phyloP scores from a whole-genome alignment of 1,140 invertebrate genomes.

The Papilio xuthus region DNA sequence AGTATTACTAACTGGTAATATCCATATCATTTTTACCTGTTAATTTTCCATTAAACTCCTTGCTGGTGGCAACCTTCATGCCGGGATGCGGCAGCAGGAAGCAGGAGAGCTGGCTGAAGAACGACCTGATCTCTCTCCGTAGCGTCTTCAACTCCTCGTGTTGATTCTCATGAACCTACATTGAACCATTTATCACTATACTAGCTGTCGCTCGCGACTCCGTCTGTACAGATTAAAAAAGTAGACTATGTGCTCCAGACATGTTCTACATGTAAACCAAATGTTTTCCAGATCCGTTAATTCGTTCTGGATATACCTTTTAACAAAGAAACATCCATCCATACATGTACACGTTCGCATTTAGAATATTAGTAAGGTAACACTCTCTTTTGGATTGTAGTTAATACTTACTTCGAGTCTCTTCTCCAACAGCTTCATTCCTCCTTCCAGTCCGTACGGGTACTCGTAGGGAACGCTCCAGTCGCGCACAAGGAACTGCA shows the following conservation, averaged over 20 bases:
- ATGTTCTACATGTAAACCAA: no score
- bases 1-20: background rate
- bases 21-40: conserved; percentile 78
- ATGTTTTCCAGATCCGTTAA: no score
- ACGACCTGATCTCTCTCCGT: conserved; percentile 94
- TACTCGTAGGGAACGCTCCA: conserved; percentile 99
- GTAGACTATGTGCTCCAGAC: no score
- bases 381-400: background rate
- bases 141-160: conserved; percentile 96
- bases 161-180: conserved; percentile 89
- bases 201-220: no score
- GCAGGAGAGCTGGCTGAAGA: conserved; percentile 97
- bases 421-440: conserved; percentile 91
- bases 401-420: conserved; percentile 84
- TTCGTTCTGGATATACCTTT: no score
- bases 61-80: conserved; percentile 96
- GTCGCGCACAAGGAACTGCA: conserved; percentile 97
- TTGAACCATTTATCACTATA: background rate
- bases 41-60: conserved; percentile 95
- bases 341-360: no score
- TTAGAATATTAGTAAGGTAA: no score
- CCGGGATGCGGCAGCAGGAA: conserved; percentile 99
- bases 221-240: no score
- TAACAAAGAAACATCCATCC: no score
- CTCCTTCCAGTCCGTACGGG: conserved; percentile 94